Evolutionary conservation across 2,888 invertebrate species (phyloP), one percentile per base, ranked within the genome.

Genomic region (Isoperla grammatica): DNA sequence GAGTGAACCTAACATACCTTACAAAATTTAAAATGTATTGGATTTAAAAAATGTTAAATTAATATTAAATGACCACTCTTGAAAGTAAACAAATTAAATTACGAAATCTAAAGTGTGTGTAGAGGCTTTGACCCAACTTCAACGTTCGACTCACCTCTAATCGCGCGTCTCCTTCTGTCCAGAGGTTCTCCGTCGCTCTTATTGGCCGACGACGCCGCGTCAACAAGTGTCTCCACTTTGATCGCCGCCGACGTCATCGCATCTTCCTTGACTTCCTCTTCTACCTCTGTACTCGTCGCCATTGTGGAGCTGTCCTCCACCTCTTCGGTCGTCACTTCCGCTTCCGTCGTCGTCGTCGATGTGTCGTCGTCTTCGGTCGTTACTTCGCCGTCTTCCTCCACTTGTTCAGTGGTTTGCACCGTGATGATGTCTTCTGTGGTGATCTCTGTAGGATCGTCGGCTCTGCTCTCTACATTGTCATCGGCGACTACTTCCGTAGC

Each of bases 321-420:
- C 40, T 60, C 39, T 17, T 56, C 56, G 11, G 56, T 39, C 5
- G 23, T 5, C 1, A 19, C 37, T 49, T 55, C 20, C n/a, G 53
- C 62, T 56, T 8, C 60, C n/a, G 37, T 40, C 15, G 8, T 40
- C 19, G 65, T 63, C 43, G 65, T 63, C 40, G 54, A 23, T 60
- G 60, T 61, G 45, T 37, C 35, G 13, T 56, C 48, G 22, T 45
- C 45, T n/a, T 40, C 29, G 3, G 40, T 46, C 17, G 55, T 45
- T 45, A 20, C 2, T 15, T 43, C 43, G 9, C 12, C 11, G 13
- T 6, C 37, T 37, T 37, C 42, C 42, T n/a, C 11, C 42, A 15
- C 19, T 22, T 46, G 4, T 29, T 29, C 29, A 29, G 29, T 29
- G 4, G 29, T 29, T 29, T 4, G 29, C 29, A 8, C 8, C 4